Evolutionary conservation across 2,888 invertebrate genomes (phyloP).

Genomic region (Emmelina monodactyla): DNA sequence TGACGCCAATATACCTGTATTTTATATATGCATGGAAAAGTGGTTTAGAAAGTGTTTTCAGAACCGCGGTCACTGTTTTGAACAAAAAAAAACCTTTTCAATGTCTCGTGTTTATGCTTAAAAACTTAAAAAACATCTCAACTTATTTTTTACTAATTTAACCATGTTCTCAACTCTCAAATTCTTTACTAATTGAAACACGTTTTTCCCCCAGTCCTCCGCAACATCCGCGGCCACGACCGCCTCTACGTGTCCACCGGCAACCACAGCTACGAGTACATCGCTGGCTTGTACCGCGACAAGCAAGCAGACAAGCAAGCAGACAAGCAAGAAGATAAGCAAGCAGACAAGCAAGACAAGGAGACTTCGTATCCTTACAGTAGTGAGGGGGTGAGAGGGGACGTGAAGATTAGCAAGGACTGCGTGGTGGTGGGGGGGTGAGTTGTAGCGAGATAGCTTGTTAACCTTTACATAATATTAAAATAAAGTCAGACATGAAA

Average conservation of each 20-base stretch:
- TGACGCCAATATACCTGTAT: too few species aligned
- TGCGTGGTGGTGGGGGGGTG: constrained; percentile 74
- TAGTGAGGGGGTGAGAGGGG: constrained; percentile 86
- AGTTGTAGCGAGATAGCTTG: too few species aligned
- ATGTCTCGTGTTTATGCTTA: too few species aligned
- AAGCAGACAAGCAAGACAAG: constrained; percentile 54
- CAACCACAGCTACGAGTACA: constrained; percentile 74
- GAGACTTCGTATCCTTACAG: constrained; percentile 69
- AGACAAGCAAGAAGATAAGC: constrained; percentile 23
- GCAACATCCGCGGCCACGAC: constrained; percentile 90
- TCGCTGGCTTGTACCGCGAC: constrained; percentile 72
- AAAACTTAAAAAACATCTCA: too few species aligned
- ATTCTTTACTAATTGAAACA: too few species aligned
- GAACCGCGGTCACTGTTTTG: too few species aligned
- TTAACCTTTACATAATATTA: not conserved
- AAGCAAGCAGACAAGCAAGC: constrained; percentile 21
- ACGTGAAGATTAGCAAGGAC: constrained; percentile 75
- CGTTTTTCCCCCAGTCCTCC: constrained; percentile 33
- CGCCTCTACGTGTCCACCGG: constrained; percentile 82
- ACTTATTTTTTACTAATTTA: too few species aligned
- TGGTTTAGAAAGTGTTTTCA: too few species aligned
- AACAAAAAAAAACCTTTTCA: too few species aligned
- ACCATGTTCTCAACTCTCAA: too few species aligned
- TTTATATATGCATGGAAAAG: too few species aligned
- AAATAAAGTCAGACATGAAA: too few species aligned